These are phyloP conservation scores for Meloidogyne hapla DNA, from an alignment of 1,140 invertebrate species.

Conservation along the genomic window DNA sequence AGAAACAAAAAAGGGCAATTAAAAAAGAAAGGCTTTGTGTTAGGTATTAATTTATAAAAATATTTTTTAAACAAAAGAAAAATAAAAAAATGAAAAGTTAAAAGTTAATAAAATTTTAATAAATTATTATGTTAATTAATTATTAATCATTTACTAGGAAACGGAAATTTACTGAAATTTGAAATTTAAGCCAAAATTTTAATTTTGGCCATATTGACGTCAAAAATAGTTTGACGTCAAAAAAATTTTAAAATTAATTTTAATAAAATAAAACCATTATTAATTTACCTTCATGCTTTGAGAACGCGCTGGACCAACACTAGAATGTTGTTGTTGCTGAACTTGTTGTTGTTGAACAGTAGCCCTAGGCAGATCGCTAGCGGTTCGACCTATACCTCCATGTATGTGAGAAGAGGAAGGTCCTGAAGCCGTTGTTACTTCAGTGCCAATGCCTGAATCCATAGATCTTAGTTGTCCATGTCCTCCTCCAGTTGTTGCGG, in stretches of 20 bases:
- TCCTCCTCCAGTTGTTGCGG: not conserved
- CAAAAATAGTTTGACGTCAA: no score
- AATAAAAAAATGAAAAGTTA: no score
- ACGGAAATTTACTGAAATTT: no score
- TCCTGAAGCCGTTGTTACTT: not conserved
- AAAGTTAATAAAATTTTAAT: no score
- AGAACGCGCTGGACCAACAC: not conserved
- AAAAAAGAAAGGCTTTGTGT: no score
- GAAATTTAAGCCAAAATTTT: no score
- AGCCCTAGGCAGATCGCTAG: not conserved
- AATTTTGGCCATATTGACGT: no score
- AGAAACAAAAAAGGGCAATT: not conserved
- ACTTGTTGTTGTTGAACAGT: not conserved
- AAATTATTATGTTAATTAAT: no score
- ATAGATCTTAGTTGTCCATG: conserved; percentile 9
- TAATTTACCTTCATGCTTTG: conserved; percentile 30
- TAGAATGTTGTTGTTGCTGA: not conserved
- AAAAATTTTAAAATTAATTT: no score
- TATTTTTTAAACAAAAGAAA: no score
- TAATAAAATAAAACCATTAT: not conserved
- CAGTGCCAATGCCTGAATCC: conserved; percentile 33
- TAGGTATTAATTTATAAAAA: no score
- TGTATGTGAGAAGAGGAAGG: not conserved
- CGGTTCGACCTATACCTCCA: conserved; percentile 13
- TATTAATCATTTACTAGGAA: no score